Conservation (phyloP, 2,888 invertebrate genomes). For the Eupsilia transversa region DNA sequence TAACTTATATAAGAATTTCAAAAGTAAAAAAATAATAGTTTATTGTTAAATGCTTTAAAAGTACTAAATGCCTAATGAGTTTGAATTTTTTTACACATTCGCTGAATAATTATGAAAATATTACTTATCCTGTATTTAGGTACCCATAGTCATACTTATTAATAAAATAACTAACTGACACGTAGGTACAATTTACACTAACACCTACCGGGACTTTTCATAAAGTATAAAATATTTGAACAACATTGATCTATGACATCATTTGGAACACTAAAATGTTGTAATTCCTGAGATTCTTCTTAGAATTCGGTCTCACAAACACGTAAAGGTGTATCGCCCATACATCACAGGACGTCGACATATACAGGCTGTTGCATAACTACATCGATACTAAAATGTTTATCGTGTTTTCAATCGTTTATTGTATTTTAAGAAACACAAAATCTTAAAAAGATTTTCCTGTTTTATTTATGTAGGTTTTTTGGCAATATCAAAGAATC, state of each 20-base stretch:
- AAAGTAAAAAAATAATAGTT: background rate
- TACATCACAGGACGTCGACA: conserved; percentile 64
- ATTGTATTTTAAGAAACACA: conserved; percentile 28
- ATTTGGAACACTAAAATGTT: conserved; percentile 65
- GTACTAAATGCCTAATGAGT: no score
- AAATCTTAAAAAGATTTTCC: conserved; percentile 37
- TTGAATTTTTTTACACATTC: conserved; percentile 14
- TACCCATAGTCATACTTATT: conserved; percentile 55
- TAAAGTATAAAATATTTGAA: conserved; percentile 55
- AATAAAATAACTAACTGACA: conserved; percentile 56
- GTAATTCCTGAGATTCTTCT: conserved; percentile 73
- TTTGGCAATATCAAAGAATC: conserved; percentile 37
- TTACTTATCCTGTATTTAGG: conserved; percentile 25
- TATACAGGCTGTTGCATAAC: conserved; percentile 63
- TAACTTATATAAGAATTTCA: background rate
- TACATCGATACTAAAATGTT: conserved; percentile 46
- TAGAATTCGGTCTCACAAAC: conserved; percentile 71
- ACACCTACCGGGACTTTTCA: conserved; percentile 55
- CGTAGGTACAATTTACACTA: conserved; percentile 44
- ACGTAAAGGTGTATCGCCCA: conserved; percentile 62
- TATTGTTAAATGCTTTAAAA: background rate
- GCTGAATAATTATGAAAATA: conserved; percentile 37
- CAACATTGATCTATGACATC: conserved; percentile 66
- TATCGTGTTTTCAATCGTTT: conserved; percentile 42
- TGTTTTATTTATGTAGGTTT: conserved; percentile 36